Base-by-base conservation (phyloP, 2,888 invertebrate genomes). In the Sicus ferrugineus region DNA sequence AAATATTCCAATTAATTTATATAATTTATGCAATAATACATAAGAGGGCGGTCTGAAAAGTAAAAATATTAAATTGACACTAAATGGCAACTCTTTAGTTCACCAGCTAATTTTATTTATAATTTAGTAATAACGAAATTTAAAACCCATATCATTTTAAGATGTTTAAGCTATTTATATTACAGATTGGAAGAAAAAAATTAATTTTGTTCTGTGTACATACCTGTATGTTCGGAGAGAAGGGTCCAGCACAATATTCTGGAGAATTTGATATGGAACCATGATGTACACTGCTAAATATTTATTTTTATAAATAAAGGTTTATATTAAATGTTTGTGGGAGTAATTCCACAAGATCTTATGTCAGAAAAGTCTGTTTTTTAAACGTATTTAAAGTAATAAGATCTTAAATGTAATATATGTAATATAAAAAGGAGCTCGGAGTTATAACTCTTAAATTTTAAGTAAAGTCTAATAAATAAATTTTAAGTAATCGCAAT, bases 221-320 rank as follows among this genome's bases (percentile, higher is more conserved):
- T 74, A 80, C 80, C 78, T 79, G 79, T 68, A 79, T 72, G 58
- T 72, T 77, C 1, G 77, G 76, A 38, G 79, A 77, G 52, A 77
- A 77, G 68, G 74, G 76, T 65, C 78, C 78, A 65, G 71, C 79
- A 68, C 77, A 76, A 71, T 78, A 79, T 46, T 76, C 76, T 26
- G 78, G 77, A 64, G 80, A 80, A 69, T 75, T 79, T 30, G 78
- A 77, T 71, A 79, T 76, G 31, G 76, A 76, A 69, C 77, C 77
- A 50, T 77, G 77, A 2, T 75, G 72, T 38, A 74, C 72, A 70
- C 69, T 76, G 70, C 79, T 79, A 52, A 16, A 46, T 46, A 19
- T 16, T 42, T 42, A 42, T 42, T 42, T 0, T 9, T 4, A 42
- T 42, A 42, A 42, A n/a, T 42, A 2, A n/a, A n/a, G 42, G n/a